Evolutionary conservation across 2,113 vertebrate genomes (phyloP).

Genomic region (Cebus imitator): DNA sequence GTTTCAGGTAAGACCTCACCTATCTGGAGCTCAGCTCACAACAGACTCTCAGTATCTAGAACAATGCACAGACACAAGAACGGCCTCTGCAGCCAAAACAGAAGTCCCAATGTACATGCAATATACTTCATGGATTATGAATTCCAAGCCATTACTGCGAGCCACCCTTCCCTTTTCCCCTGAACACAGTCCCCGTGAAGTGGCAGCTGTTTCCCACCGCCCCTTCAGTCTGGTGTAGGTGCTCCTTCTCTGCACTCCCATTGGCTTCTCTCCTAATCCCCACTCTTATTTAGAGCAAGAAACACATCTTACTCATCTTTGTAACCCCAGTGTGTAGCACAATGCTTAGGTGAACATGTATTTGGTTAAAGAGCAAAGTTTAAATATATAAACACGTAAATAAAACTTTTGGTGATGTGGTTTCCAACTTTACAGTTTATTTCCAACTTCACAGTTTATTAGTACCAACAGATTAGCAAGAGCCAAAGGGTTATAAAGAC

Average conservation of each 20-base stretch:
- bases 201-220: background rate
- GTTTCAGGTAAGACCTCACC: background rate
- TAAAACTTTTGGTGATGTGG: background rate
- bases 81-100: background rate
- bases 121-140: background rate
- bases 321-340: background rate
- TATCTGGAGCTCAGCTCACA: background rate
- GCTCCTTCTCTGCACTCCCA: background rate
- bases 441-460: constrained; percentile 6
- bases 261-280: too few relatives aligned
- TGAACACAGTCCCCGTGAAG: background rate
- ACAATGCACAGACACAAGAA: background rate
- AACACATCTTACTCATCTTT: background rate
- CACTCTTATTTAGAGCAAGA: background rate
- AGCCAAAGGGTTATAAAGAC: background rate
- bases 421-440: constrained; percentile 7
- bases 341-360: background rate
- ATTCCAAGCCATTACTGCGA: background rate
- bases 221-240: background rate
- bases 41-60: background rate
- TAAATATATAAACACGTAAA: constrained; percentile 19
- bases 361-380: constrained; percentile 7
- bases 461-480: background rate
- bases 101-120: background rate
- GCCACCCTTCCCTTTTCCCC: background rate